Conservation (phyloP, 2,797 vertebrate genomes). For the Danio aesculapii region DNA sequence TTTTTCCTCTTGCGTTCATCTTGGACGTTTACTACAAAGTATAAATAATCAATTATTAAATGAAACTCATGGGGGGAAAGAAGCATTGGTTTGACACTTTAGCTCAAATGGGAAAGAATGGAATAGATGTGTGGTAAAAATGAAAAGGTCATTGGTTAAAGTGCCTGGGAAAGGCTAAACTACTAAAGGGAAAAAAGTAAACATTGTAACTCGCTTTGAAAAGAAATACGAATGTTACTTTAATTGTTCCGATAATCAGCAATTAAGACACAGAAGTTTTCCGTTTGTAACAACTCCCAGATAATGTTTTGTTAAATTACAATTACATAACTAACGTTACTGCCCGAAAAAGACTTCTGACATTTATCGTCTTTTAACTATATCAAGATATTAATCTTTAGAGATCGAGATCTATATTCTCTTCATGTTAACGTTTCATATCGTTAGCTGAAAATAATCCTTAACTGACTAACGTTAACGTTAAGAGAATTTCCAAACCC, state of each 20-base stretch:
- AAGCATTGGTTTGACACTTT: background rate
- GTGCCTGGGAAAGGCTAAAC: background rate
- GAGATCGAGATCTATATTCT: background rate
- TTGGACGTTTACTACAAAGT: background rate
- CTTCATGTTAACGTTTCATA: background rate
- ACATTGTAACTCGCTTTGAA: background rate
- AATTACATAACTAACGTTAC: background rate
- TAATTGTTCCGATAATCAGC: background rate
- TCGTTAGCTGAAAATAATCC: background rate
- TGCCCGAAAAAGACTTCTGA: background rate
- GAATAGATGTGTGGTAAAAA: too few relatives aligned
- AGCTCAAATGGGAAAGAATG: background rate
- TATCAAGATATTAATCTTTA: background rate
- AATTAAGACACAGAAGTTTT: background rate
- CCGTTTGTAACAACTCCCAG: background rate
- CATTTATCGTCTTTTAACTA: background rate
- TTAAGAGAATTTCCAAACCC: background rate
- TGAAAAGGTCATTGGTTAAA: background rate
- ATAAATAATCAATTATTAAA: background rate
- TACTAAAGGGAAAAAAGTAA: too few relatives aligned
- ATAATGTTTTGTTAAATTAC: background rate
- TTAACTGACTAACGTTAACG: background rate
- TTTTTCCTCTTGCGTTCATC: constrained; percentile 54
- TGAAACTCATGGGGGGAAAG: background rate
- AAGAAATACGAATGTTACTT: background rate